These are phyloP conservation scores for Philhelius pedissequus DNA, from an alignment of 2,888 invertebrate genomes.

Conservation along the genomic window DNA sequence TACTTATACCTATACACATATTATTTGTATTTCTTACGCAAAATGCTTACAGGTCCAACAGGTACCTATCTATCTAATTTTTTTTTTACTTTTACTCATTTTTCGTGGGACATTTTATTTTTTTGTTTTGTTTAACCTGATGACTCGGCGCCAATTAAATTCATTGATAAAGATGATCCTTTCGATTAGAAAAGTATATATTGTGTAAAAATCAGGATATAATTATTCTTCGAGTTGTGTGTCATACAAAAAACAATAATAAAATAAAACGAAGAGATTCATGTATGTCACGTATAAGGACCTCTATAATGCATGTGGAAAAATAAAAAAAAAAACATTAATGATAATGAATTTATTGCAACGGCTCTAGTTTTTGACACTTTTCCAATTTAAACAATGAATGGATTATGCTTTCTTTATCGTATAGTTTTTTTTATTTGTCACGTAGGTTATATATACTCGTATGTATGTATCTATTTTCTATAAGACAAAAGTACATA, in stretches of 20 bases:
- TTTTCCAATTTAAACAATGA: conserved; percentile 13
- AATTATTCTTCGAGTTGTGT: conserved; percentile 42
- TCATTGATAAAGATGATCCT: conserved; percentile 58
- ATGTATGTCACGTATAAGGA: conserved; percentile 46
- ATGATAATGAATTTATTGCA: conserved; percentile 57
- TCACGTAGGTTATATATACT: no score
- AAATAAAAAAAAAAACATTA: not conserved
- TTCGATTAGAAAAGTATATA: conserved; percentile 59
- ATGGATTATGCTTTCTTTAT: no score
- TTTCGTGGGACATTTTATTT: not conserved
- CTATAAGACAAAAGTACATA: no score
- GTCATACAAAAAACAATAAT: not conserved
- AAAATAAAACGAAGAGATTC: not conserved
- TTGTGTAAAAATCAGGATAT: conserved; percentile 41
- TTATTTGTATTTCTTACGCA: conserved; percentile 5
- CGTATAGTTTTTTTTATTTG: no score
- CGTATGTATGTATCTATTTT: no score
- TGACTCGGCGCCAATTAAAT: conserved; percentile 50
- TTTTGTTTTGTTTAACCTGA: not conserved
- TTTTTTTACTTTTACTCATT: not conserved
- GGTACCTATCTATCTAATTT: conserved; percentile 7
- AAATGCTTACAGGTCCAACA: not conserved
- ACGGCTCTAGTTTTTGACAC: conserved; percentile 54
- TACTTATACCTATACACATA: not conserved
- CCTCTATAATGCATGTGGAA: not conserved